phyloP scores from a whole-genome alignment of 1,140 invertebrate genomes.

The Euura saliciscinereae region DNA sequence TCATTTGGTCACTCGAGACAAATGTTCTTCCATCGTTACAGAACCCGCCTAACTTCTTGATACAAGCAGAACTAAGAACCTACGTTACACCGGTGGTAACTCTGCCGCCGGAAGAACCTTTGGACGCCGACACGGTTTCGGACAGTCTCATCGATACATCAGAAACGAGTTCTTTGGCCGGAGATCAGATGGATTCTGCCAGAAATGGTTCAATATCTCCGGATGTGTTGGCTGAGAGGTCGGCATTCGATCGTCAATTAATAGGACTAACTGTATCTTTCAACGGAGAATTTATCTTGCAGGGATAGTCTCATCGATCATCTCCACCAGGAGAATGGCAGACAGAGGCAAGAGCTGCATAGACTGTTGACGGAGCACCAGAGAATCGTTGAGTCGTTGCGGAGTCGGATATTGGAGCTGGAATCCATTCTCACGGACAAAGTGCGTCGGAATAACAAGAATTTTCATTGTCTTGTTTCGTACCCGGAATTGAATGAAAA shows the following conservation, averaged over 20 bases:
- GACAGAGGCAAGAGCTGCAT: constrained; percentile 63
- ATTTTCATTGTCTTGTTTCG: background rate
- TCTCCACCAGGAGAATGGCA: constrained; percentile 74
- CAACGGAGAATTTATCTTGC: constrained; percentile 23
- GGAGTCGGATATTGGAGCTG: constrained; percentile 53
- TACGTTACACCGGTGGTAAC: constrained; percentile 95
- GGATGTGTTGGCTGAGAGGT: constrained; percentile 63
- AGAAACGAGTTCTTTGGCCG: constrained; percentile 64
- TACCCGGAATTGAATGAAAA: no score
- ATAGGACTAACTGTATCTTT: background rate
- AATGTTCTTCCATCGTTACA: constrained; percentile 51
- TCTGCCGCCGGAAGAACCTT: constrained; percentile 73
- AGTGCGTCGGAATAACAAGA: constrained; percentile 30
- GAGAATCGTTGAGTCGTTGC: constrained; percentile 67
- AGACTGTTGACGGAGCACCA: constrained; percentile 60
- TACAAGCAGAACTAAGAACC: constrained; percentile 88
- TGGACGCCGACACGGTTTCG: constrained; percentile 65
- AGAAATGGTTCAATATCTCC: constrained; percentile 67
- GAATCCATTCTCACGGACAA: constrained; percentile 48
- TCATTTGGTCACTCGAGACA: background rate
- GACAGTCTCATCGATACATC: constrained; percentile 77
- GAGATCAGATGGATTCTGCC: constrained; percentile 59
- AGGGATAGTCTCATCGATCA: constrained; percentile 87
- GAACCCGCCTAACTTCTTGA: constrained; percentile 94
- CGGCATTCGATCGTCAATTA: constrained; percentile 23